Evolutionary conservation across 2,113 vertebrate species (phyloP).

Genomic region (Phyllostomus discolor): DNA sequence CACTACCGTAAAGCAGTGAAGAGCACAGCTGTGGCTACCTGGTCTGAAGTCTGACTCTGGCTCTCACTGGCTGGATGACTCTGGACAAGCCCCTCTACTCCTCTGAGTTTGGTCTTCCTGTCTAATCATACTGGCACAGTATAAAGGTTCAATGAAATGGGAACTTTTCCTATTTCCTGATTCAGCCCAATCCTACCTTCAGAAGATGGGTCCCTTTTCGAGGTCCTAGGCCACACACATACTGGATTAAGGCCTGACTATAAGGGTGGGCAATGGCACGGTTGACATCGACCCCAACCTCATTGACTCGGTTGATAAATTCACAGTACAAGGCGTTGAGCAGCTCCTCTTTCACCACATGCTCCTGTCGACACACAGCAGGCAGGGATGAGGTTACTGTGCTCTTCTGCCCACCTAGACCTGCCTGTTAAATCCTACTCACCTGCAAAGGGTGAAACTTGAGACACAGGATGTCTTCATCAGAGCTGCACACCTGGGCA

Average conservation of each 20-base stretch:
- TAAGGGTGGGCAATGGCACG: slow-evolving; percentile 95
- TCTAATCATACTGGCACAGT: neutral
- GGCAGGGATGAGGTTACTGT: neutral
- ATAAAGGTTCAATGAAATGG: neutral
- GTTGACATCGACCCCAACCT: slow-evolving; percentile 98
- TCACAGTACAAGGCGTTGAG: slow-evolving; percentile 94
- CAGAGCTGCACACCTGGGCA: slow-evolving; percentile 96
- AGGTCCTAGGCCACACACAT: slow-evolving; percentile 94
- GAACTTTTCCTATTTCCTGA: neutral
- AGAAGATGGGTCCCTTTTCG: slow-evolving; percentile 96
- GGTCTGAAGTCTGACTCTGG: neutral
- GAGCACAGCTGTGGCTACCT: neutral
- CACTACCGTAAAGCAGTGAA: neutral
- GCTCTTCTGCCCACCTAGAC: neutral
- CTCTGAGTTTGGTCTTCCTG: neutral
- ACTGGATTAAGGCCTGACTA: slow-evolving; percentile 96
- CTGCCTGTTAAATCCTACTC: slow-evolving; percentile 26
- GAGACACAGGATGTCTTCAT: slow-evolving; percentile 97
- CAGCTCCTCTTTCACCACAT: slow-evolving; percentile 97
- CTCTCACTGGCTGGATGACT: neutral
- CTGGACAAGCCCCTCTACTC: neutral
- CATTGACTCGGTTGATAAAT: slow-evolving; percentile 98
- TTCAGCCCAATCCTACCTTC: slow-evolving; percentile 83
- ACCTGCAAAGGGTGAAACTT: slow-evolving; percentile 98
- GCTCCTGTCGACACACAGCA: slow-evolving; percentile 84